A percentile compares a stretch with the other conserved stretches of the same genome.
phyloP scores from a whole-genome alignment of 2,888 invertebrate genomes.

The Drosophila koepferae region DNA sequence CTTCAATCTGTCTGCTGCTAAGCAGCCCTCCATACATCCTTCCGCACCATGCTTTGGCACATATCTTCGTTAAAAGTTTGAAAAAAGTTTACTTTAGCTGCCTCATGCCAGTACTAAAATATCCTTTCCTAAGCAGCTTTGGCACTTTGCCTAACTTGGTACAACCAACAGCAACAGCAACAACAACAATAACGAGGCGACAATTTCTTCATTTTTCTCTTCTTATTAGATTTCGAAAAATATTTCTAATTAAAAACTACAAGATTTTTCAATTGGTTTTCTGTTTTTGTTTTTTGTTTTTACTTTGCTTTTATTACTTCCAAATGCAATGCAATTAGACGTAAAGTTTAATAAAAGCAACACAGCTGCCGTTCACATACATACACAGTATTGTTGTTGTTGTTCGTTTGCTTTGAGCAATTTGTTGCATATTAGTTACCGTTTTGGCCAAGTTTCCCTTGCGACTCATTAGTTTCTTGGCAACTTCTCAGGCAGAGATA shows the following conservation, averaged over 20 bases:
- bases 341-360: slow-evolving; percentile 48
- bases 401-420: slow-evolving; percentile 15
- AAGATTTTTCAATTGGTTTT: slow-evolving; percentile 55
- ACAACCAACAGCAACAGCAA: slow-evolving; percentile 15
- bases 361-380: slow-evolving; percentile 9
- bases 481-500: slow-evolving; percentile 16
- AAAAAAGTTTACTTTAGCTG: slow-evolving; percentile 62
- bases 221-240: slow-evolving; percentile 60
- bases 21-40: slow-evolving; percentile 26
- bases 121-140: slow-evolving; percentile 45
- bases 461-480: slow-evolving; percentile 58
- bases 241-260: slow-evolving; percentile 75
- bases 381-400: neutral
- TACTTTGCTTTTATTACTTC: slow-evolving; percentile 13
- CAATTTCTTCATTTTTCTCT: slow-evolving; percentile 31
- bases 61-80: slow-evolving; percentile 76
- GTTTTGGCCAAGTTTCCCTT: slow-evolving; percentile 51
- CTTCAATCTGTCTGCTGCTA: slow-evolving; percentile 44
- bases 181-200: slow-evolving; percentile 27
- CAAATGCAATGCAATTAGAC: slow-evolving; percentile 56
- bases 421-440: slow-evolving; percentile 57
- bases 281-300: slow-evolving; percentile 9
- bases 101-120: slow-evolving; percentile 40
- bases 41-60: slow-evolving; percentile 32
- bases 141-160: slow-evolving; percentile 63